phyloP scores from a whole-genome alignment of 2,888 invertebrate genomes.

The Panopea generosa region DNA sequence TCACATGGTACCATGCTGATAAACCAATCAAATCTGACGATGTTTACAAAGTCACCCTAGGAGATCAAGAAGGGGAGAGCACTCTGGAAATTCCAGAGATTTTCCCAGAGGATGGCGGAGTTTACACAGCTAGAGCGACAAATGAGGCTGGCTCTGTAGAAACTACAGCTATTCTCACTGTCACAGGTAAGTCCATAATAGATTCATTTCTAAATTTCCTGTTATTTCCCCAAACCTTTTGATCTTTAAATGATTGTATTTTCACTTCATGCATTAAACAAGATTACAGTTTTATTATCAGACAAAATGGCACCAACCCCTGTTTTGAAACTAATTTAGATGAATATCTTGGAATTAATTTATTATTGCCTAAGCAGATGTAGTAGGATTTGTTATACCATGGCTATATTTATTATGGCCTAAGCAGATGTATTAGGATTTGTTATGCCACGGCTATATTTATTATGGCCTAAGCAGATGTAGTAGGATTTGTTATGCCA shows the following conservation, averaged over 20 bases:
- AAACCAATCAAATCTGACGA: conserved; percentile 87
- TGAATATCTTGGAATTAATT: too few species aligned
- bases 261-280: too few species aligned
- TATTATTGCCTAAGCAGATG: too few species aligned
- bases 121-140: conserved; percentile 91
- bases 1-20: conserved; percentile 94
- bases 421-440: too few species aligned
- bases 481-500: too few species aligned
- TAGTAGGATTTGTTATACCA: too few species aligned
- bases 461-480: too few species aligned
- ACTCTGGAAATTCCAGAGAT: conserved; percentile 78
- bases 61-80: conserved; percentile 78
- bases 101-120: conserved; percentile 90
- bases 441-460: too few species aligned
- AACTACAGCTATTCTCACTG: conserved; percentile 80
- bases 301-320: too few species aligned
- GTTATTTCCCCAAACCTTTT: not conserved
- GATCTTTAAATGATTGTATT: not conserved
- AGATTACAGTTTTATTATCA: too few species aligned
- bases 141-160: conserved; percentile 90
- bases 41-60: conserved; percentile 87
- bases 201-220: not conserved
- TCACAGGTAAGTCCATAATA: conserved; percentile 69
- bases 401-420: too few species aligned
- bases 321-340: too few species aligned